These are phyloP conservation scores for Telenomus remus DNA, from an alignment of 1,140 invertebrate species.

Conservation along the genomic window DNA sequence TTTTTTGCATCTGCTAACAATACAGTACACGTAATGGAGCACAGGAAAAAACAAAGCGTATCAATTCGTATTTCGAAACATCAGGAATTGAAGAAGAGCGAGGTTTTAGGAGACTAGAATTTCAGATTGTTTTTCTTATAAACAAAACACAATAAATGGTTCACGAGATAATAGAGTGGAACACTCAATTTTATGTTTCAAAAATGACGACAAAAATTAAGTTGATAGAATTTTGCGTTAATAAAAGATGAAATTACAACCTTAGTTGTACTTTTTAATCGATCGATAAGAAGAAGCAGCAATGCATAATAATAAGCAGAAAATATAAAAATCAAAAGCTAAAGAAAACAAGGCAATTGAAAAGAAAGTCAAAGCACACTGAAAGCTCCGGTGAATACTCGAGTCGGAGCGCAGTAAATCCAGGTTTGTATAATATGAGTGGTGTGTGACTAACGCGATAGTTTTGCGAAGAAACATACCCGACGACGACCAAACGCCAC, in stretches of 20 bases:
- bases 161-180: too few species aligned
- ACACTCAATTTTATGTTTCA: too few species aligned
- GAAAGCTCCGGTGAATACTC: slow-evolving; percentile 19
- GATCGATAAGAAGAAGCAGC: not conserved
- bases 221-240: too few species aligned
- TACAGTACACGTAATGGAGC: not conserved
- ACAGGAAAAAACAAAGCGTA: not conserved
- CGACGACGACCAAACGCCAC: slow-evolving; percentile 16
- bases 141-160: too few species aligned
- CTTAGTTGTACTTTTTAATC: not conserved
- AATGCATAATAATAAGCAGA: slow-evolving; percentile 2
- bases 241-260: too few species aligned
- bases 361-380: slow-evolving; percentile 3
- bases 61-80: too few species aligned
- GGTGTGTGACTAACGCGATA: slow-evolving; percentile 43
- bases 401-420: slow-evolving; percentile 26
- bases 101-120: too few species aligned
- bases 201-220: too few species aligned
- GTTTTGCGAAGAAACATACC: slow-evolving; percentile 34
- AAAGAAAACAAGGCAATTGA: not conserved
- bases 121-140: too few species aligned
- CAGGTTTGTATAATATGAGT: slow-evolving; percentile 47
- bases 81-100: too few species aligned
- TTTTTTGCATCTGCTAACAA: not conserved
- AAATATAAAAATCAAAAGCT: not conserved